phyloP scores from a whole-genome alignment of 2,113 vertebrate genomes.

The Cheilinus undulatus region DNA sequence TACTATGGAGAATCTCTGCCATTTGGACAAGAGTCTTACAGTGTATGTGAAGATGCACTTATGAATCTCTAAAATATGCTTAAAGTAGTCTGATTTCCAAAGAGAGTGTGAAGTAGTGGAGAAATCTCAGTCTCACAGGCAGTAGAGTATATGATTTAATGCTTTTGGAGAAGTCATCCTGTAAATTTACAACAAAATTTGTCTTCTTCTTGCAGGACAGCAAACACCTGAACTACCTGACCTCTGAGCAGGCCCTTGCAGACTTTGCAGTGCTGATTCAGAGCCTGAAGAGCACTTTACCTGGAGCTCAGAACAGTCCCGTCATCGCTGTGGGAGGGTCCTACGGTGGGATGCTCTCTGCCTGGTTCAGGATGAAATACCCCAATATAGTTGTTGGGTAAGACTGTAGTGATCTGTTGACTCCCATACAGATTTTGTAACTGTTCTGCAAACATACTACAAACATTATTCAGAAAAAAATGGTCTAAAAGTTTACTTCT shows the following conservation, averaged over 20 bases:
- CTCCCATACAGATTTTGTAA: not conserved
- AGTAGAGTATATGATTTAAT: too few species aligned
- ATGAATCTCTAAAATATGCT: not conserved
- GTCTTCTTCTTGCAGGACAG: constrained; percentile 84
- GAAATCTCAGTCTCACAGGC: not conserved
- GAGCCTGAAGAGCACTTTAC: constrained; percentile 81
- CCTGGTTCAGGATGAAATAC: constrained; percentile 98
- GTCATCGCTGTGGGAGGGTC: constrained; percentile 95
- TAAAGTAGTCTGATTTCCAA: too few species aligned
- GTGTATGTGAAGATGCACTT: constrained; percentile 78
- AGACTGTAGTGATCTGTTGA: constrained; percentile 50
- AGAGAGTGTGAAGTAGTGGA: not conserved
- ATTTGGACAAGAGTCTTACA: constrained; percentile 90
- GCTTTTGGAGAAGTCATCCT: too few species aligned
- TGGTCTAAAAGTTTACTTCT: not conserved
- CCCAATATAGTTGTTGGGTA: constrained; percentile 92
- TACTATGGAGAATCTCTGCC: constrained; percentile 97
- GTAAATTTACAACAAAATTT: constrained; percentile 2
- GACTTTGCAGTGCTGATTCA: constrained; percentile 92
- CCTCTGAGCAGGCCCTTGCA: constrained; percentile 95
- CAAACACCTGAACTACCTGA: constrained; percentile 93
- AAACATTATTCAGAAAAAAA: not conserved
- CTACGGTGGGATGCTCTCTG: constrained; percentile 95
- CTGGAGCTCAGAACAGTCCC: constrained; percentile 85
- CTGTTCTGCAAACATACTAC: not conserved